phyloP scores from a whole-genome alignment of 92 coral and sea anemone species.

The Diadumene lineata region DNA sequence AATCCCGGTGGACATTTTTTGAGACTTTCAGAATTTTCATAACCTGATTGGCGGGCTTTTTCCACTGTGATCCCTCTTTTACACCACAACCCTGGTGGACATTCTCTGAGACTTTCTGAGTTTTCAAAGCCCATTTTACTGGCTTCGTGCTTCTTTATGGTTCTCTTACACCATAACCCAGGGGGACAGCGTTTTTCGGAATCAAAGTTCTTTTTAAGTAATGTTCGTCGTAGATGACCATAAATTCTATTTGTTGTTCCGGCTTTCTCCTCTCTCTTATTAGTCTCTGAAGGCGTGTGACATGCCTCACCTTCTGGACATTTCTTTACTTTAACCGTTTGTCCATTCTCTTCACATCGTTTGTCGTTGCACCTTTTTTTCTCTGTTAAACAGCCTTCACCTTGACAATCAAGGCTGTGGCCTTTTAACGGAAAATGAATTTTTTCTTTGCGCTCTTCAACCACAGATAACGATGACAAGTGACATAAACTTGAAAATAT shows the following conservation, averaged over 20 bases:
- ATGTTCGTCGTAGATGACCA: too few species aligned
- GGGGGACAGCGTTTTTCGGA: not conserved
- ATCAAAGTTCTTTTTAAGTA: not conserved
- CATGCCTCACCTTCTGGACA: slow-evolving; percentile 2
- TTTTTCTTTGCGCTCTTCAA: not conserved
- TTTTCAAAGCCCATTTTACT: not conserved
- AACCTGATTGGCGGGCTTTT: not conserved
- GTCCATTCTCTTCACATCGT: not conserved
- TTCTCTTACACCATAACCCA: not conserved
- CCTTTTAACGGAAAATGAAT: not conserved
- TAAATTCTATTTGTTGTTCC: too few species aligned
- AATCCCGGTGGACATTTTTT: slow-evolving; percentile 34
- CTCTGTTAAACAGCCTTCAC: slow-evolving; percentile 5
- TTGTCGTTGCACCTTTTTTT: not conserved
- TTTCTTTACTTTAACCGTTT: not conserved
- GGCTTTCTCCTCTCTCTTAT: not conserved
- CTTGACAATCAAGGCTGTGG: slow-evolving; percentile 15
- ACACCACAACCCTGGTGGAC: slow-evolving; percentile 57
- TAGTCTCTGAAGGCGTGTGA: not conserved
- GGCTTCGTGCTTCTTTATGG: not conserved
- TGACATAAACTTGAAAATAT: not conserved
- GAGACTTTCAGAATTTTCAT: not conserved
- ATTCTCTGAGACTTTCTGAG: not conserved
- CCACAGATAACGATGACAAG: not conserved
- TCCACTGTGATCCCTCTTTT: slow-evolving; percentile 9